These are phyloP conservation scores for Carterocephalus palaemon DNA, from an alignment of 2,888 invertebrate genomes.

Conservation along the genomic window DNA sequence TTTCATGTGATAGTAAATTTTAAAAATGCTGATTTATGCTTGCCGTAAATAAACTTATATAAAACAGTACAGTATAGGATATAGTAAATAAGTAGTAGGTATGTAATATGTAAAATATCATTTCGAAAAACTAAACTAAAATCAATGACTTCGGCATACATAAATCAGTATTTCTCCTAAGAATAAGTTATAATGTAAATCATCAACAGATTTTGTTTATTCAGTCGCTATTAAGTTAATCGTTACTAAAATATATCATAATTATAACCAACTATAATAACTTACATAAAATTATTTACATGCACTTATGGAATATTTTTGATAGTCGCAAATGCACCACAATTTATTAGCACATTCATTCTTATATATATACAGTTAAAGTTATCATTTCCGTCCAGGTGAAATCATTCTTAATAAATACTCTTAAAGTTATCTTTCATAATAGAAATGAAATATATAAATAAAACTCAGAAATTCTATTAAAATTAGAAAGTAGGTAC, in stretches of 20 bases:
- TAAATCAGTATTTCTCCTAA: slow-evolving; percentile 37
- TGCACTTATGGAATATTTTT: slow-evolving; percentile 48
- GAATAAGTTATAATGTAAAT: not conserved
- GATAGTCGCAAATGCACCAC: slow-evolving; percentile 62
- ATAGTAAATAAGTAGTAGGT: slow-evolving; percentile 13
- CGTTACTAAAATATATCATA: slow-evolving; percentile 55
- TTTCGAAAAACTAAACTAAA: slow-evolving; percentile 27
- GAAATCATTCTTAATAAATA: slow-evolving; percentile 21
- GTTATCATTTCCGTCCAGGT: slow-evolving; percentile 39
- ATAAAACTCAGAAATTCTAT: slow-evolving; percentile 7
- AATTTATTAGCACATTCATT: slow-evolving; percentile 60
- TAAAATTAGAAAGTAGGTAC: slow-evolving; percentile 8
- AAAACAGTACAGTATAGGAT: slow-evolving; percentile 29
- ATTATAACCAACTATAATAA: slow-evolving; percentile 57
- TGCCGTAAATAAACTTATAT: slow-evolving; percentile 30
- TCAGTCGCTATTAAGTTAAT: slow-evolving; percentile 62
- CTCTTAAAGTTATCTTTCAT: slow-evolving; percentile 9
- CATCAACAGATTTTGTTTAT: slow-evolving; percentile 26
- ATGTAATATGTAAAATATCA: slow-evolving; percentile 28
- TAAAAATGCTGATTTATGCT: slow-evolving; percentile 36
- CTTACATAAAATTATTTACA: slow-evolving; percentile 75
- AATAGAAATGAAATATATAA: slow-evolving; percentile 10
- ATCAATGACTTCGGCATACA: slow-evolving; percentile 16
- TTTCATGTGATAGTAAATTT: slow-evolving; percentile 23
- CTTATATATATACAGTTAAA: slow-evolving; percentile 59